These are phyloP conservation scores for Argynnis bischoffii DNA, from an alignment of 2,888 invertebrate genomes.

Conservation along the genomic window DNA sequence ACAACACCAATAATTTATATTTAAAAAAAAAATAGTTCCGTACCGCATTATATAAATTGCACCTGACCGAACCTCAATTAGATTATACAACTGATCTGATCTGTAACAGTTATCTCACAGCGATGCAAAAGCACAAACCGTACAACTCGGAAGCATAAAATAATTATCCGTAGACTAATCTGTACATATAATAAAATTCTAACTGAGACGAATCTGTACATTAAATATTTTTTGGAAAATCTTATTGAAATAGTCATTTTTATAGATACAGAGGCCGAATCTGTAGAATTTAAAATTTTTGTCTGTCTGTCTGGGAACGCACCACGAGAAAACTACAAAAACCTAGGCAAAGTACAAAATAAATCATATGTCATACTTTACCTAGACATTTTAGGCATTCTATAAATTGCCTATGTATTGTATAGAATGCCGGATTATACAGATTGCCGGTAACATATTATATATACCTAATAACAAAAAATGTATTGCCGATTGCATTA, in stretches of 20 bases:
- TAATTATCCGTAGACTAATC: no score
- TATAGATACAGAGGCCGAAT: no score
- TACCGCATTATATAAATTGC: slow-evolving; percentile 45
- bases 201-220: no score
- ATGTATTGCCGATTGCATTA: no score
- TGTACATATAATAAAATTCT: no score
- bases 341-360: neutral
- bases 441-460: neutral
- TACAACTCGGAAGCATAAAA: neutral
- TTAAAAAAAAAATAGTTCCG: slow-evolving; percentile 38
- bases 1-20: neutral
- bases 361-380: neutral
- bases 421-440: neutral
- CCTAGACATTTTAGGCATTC: neutral
- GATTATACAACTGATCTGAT: slow-evolving; percentile 29
- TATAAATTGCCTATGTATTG: neutral
- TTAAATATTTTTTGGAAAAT: no score
- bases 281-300: no score
- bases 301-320: no score
- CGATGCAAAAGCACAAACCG: slow-evolving; percentile 17
- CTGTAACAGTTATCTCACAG: slow-evolving; percentile 38
- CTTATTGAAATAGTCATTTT: no score
- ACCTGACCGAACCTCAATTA: slow-evolving; percentile 35
- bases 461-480: no score
- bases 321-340: neutral